Evolutionary conservation across 2,797 vertebrate species (phyloP).

Genomic region (Danio albolineatus): DNA sequence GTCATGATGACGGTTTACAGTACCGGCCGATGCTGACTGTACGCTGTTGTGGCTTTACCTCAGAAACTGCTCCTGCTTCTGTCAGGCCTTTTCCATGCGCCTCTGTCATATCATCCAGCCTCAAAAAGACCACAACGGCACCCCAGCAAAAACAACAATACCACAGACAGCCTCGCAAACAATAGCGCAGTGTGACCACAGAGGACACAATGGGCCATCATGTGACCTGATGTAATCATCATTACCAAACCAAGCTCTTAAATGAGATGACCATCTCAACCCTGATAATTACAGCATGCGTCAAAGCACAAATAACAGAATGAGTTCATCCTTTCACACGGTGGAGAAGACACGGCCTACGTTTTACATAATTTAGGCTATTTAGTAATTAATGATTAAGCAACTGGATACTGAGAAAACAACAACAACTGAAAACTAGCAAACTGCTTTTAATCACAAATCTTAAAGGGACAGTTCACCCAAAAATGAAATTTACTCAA

Average conservation of each 20-base stretch:
- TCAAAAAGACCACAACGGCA: slow-evolving; percentile 15
- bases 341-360: background rate
- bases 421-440: background rate
- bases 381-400: slow-evolving; percentile 1
- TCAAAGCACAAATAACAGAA: slow-evolving; percentile 25
- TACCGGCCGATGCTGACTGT: background rate
- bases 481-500: too few species aligned
- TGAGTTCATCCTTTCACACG: slow-evolving; percentile 18
- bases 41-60: slow-evolving; percentile 21
- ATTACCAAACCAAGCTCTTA: slow-evolving; percentile 49
- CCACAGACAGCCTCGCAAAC: slow-evolving; percentile 8
- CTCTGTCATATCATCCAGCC: slow-evolving; percentile 29
- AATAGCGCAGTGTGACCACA: slow-evolving; percentile 30
- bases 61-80: slow-evolving; percentile 17
- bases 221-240: slow-evolving; percentile 55
- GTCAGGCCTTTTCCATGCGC: background rate
- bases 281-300: slow-evolving; percentile 17
- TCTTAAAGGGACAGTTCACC: too few species aligned
- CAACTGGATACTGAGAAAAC: slow-evolving; percentile 3
- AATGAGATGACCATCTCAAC: slow-evolving; percentile 30
- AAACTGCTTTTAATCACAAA: background rate
- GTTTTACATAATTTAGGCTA: slow-evolving; percentile 3
- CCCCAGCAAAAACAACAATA: slow-evolving; percentile 47
- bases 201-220: slow-evolving; percentile 44
- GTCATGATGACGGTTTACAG: background rate